A percentile compares a stretch with the other conserved stretches of the same genome.
Conservation (phyloP, 2,888 invertebrate species). For the Matsumyia berberina region DNA sequence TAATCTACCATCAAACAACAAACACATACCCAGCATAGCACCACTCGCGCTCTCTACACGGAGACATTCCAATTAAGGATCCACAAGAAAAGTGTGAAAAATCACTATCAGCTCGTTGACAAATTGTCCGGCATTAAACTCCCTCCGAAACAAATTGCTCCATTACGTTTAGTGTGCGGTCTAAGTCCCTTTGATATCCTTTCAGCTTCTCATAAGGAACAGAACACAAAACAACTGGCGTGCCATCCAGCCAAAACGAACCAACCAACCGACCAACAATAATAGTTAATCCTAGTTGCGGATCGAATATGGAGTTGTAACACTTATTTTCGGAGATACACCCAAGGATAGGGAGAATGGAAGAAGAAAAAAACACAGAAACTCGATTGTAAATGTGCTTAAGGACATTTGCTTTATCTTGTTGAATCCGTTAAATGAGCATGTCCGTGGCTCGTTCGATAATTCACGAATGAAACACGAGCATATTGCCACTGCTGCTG, state of each 20-base stretch:
- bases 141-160: constrained; percentile 67
- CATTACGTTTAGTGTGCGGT: constrained; percentile 60
- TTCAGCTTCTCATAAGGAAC: constrained; percentile 23
- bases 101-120: constrained; percentile 75
- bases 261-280: constrained; percentile 31
- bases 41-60: constrained; percentile 10
- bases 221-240: constrained; percentile 17
- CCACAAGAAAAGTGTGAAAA: constrained; percentile 72
- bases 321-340: constrained; percentile 50
- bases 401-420: constrained; percentile 67
- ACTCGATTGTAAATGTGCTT: constrained; percentile 54
- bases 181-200: constrained; percentile 32
- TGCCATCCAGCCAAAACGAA: constrained; percentile 15
- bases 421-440: constrained; percentile 64
- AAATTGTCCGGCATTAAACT: constrained; percentile 72
- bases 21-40: no score
- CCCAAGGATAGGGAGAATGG: constrained; percentile 31
- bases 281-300: constrained; percentile 67
- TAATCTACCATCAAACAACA: constrained; percentile 42
- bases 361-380: constrained; percentile 32
- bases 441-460: constrained; percentile 61
- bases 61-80: constrained; percentile 74
- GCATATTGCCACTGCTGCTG: constrained; percentile 7
- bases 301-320: constrained; percentile 68
- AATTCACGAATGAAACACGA: constrained; percentile 62